Conservation (phyloP, 2,113 vertebrate genomes). For the Eupsittula cactorum region DNA sequence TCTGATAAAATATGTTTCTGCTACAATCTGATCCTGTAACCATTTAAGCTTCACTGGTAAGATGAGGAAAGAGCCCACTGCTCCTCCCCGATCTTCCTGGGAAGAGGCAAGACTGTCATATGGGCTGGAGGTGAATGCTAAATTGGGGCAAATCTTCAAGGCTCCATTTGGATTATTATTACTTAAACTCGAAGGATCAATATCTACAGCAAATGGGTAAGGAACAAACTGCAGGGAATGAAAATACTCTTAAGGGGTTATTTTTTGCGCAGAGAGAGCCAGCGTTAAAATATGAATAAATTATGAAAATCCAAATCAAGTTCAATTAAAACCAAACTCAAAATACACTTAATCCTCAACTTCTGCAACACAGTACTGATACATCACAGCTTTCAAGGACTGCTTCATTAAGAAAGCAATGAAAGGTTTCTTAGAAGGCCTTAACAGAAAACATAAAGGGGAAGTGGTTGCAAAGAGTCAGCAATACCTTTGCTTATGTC, state of each 20-base stretch:
- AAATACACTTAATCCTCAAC: not conserved
- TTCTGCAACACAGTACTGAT: not conserved
- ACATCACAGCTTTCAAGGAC: not conserved
- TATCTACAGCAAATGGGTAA: not conserved
- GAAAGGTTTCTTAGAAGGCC: not conserved
- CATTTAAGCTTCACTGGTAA: not conserved
- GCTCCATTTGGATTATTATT: not conserved
- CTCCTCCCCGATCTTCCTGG: not conserved
- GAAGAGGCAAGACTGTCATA: not conserved
- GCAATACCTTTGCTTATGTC: not conserved
- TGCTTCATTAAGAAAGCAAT: not conserved
- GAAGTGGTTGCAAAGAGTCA: not conserved
- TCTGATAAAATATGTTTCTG: not conserved
- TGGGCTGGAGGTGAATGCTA: not conserved
- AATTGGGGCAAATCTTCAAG: not conserved
- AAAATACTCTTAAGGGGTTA: not conserved
- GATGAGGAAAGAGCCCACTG: not conserved
- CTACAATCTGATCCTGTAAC: not conserved
- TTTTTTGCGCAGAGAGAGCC: not conserved
- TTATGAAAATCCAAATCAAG: conserved; percentile 31
- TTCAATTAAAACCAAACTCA: conserved; percentile 34
- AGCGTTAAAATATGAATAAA: not conserved
- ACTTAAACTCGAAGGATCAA: not conserved
- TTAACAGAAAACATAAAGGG: not conserved
- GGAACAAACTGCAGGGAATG: not conserved